Conservation (phyloP, 2,113 vertebrate species). For the Petrocephalus zakoni region DNA sequence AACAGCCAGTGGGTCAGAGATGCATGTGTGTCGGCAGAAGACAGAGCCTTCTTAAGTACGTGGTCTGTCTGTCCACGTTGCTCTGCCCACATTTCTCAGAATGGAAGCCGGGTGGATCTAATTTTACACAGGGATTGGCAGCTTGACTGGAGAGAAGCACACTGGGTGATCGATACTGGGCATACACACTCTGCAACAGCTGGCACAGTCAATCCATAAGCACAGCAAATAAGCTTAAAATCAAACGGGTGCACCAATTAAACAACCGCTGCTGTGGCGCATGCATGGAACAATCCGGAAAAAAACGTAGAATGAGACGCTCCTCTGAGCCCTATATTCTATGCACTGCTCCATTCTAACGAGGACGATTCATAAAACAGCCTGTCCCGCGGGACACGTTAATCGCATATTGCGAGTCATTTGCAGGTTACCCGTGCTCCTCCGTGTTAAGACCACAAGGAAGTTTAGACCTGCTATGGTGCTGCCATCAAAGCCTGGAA, state of each 20-base stretch:
- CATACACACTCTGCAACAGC: conserved; percentile 42
- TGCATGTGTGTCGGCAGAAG: background rate
- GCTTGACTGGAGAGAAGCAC: conserved; percentile 44
- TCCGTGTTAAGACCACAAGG: background rate
- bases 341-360: conserved; percentile 5
- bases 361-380: conserved; percentile 36
- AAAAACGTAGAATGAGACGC: background rate
- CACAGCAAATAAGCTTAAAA: conserved; percentile 46
- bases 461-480: background rate
- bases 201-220: conserved; percentile 42
- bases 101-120: background rate
- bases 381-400: conserved; percentile 36
- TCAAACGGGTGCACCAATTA: conserved; percentile 46
- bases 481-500: background rate
- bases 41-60: background rate
- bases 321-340: background rate
- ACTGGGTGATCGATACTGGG: conserved; percentile 33
- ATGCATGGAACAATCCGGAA: background rate
- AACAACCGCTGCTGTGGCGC: conserved; percentile 27
- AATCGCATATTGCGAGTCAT: conserved; percentile 39
- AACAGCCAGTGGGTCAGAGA: background rate
- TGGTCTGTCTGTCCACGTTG: background rate
- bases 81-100: background rate
- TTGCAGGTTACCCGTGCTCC: conserved; percentile 29
- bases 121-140: background rate